phyloP scores from a whole-genome alignment of 2,888 invertebrate species.

The Biston stratarius region DNA sequence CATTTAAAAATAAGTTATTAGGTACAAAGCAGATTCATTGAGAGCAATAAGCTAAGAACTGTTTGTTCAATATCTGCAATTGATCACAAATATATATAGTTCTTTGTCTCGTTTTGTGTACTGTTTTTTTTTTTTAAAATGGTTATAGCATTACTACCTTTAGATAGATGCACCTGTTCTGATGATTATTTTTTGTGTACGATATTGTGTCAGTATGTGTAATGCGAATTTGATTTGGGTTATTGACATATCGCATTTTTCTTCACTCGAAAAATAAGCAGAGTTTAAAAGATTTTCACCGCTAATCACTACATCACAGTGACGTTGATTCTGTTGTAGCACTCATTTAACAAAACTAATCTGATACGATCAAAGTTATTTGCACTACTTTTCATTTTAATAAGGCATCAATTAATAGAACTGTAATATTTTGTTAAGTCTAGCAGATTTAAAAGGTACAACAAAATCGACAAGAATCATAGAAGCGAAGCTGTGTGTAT shows the following conservation, averaged over 20 bases:
- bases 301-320: constrained; percentile 9
- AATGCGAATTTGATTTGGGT: not conserved
- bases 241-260: constrained; percentile 19
- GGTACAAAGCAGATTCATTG: not conserved
- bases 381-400: no score
- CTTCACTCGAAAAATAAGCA: not conserved
- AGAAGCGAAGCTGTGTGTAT: not conserved
- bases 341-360: no score
- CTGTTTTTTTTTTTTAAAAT: not conserved
- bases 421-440: no score
- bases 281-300: constrained; percentile 2
- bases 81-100: not conserved
- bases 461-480: no score
- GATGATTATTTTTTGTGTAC: no score
- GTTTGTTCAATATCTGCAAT: not conserved
- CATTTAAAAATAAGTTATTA: not conserved
- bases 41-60: not conserved
- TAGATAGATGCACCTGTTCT: no score
- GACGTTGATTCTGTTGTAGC: not conserved
- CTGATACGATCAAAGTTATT: no score
- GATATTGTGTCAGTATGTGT: no score
- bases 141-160: no score
- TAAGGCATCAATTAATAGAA: no score
- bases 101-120: not conserved
- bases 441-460: no score